These are phyloP conservation scores for Noctilio leporinus DNA, from an alignment of 2,113 vertebrate genomes.

Conservation along the genomic window DNA sequence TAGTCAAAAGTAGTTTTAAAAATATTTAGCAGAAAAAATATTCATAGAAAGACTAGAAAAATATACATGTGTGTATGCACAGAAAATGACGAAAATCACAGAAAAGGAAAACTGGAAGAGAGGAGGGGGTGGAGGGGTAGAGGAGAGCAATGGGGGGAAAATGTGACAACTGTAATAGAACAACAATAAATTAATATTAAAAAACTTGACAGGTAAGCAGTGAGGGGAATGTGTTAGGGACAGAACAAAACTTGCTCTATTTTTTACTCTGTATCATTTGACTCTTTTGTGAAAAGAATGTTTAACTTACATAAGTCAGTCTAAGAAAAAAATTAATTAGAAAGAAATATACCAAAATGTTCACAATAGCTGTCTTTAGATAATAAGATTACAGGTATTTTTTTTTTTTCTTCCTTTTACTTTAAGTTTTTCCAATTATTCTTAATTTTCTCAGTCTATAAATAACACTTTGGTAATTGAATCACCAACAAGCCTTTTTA, in stretches of 20 bases:
- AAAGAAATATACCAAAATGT: conserved; percentile 35
- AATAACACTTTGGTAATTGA: conserved; percentile 56
- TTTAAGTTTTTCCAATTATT: conserved; percentile 44
- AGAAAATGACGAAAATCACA: neutral
- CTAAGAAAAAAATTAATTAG: neutral
- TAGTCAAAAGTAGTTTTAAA: neutral
- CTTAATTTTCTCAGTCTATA: conserved; percentile 41
- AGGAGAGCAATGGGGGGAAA: no score
- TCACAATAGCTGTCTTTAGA: conserved; percentile 49
- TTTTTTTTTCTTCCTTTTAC: conserved; percentile 38
- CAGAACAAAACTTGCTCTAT: neutral
- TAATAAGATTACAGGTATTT: conserved; percentile 32
- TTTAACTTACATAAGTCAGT: conserved; percentile 45
- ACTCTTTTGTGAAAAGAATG: conserved; percentile 36
- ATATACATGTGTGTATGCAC: neutral
- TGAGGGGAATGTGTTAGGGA: neutral
- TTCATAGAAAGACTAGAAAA: neutral
- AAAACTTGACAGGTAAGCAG: neutral
- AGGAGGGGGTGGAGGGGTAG: no score
- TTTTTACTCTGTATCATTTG: neutral
- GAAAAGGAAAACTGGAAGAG: no score
- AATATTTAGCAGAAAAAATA: conserved; percentile 22
- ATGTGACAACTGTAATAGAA: no score
- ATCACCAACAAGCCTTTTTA: neutral
- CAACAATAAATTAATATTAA: no score